Conservation (phyloP, 2,113 vertebrate species). For the Eubucco bourcierii region DNA sequence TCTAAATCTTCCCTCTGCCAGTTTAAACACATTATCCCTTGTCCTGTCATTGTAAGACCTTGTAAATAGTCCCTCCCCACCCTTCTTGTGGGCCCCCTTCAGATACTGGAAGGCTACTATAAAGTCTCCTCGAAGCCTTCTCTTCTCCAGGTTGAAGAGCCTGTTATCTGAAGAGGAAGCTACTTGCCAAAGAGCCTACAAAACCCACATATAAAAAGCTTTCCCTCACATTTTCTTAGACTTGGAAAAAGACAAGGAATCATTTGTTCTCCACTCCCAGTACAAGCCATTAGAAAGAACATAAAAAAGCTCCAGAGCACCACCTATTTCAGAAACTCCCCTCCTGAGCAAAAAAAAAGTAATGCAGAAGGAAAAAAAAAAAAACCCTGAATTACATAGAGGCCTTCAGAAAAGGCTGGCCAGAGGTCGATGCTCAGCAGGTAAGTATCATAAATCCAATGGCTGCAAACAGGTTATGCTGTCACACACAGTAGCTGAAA, state of each 20-base stretch:
- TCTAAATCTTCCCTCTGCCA: no score
- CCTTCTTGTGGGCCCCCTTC: no score
- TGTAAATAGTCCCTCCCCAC: no score
- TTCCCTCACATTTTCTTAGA: neutral
- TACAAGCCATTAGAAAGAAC: neutral
- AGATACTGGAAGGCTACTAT: no score
- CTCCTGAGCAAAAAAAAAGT: neutral
- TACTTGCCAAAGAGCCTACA: neutral
- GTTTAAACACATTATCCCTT: no score
- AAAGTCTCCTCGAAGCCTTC: no score
- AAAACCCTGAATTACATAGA: neutral
- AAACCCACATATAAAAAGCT: neutral
- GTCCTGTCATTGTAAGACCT: no score
- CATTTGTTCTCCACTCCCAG: neutral
- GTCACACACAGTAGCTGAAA: neutral
- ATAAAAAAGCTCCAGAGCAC: neutral
- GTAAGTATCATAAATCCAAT: rapidly evolving
- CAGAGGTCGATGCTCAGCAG: neutral
- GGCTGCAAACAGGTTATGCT: neutral
- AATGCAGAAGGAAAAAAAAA: neutral
- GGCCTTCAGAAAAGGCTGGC: neutral
- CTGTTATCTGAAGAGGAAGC: neutral
- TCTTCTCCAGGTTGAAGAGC: no score
- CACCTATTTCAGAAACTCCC: neutral
- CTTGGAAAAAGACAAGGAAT: neutral